Evolutionary conservation across 2,888 invertebrate species (phyloP), one percentile per base, ranked within the genome.

Genomic region (Sycophila texana): DNA sequence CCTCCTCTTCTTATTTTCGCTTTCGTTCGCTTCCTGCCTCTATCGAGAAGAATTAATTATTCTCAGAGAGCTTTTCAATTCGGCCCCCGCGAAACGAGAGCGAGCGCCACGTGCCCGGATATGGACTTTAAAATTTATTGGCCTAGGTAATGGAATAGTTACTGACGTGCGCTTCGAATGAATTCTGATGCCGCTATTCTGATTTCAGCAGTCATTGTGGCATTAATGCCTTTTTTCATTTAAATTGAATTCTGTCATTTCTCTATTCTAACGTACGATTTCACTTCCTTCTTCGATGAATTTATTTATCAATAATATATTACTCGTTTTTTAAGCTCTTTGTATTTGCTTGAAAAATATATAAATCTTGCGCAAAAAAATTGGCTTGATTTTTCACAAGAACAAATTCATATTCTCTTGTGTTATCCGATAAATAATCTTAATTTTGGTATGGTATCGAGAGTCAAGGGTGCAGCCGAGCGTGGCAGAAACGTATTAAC

Each of bases 401-500:
- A 26, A 39, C 39, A 39, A 53, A 13, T 7, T 13, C 13, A 51
- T 10, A 51, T 51, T 51, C 16, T 51, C 4, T 13, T 7, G 51
- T n/a, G 12, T n/a, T 39, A 53, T 4, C 14, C 53, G 53, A 53
- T 53, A 53, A 53, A 53, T 4, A 53, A 16, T n/a, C 14, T n/a
- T 4, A n/a, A 53, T 13, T 53, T 53, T 53, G 16, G 53, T 1
- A 13, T 1, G 53, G 4, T 53, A n/a, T 53, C 60, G 47, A 60
- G 61, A 75, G 61, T 72, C 72, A 51, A 55, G 51, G 70, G 4
- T n/a, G 49, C 22, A 65, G 73, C 30, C 70, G 57, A 77, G 77
- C 77, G 77, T 74, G 47, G 20, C 61, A 18, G 66, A 18, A 77
- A 74, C 47, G 80, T 74, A 80, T 80, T 80, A 74, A 66, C 70